Evolutionary conservation across 2,888 invertebrate genomes (phyloP).

Genomic region (Myathropa florea): DNA sequence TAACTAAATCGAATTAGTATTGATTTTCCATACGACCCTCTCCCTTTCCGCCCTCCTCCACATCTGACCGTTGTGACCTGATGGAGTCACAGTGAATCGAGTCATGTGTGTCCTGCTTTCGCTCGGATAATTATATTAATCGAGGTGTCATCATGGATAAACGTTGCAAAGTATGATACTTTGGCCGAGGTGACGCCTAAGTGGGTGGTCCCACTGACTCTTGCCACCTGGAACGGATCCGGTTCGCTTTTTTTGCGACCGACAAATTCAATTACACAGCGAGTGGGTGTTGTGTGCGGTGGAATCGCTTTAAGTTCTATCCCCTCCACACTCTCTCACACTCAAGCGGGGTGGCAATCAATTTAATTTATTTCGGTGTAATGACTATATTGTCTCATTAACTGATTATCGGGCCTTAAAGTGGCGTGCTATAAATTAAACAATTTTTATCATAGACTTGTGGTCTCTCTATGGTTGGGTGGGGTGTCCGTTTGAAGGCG

Average conservation of each 20-base stretch:
- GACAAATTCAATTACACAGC: background rate
- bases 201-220: background rate
- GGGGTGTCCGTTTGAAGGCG: too few species aligned
- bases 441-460: too few species aligned
- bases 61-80: background rate
- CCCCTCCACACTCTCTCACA: background rate
- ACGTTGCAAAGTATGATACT: background rate
- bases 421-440: background rate
- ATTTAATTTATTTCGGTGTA: background rate
- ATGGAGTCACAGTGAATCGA: slow-evolving; percentile 19
- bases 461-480: too few species aligned
- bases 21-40: slow-evolving; percentile 11
- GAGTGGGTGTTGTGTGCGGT: background rate
- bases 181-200: background rate
- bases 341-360: background rate
- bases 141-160: slow-evolving; percentile 20
- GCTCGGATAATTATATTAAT: slow-evolving; percentile 18
- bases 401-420: background rate
- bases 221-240: background rate
- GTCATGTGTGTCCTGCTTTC: slow-evolving; percentile 19
- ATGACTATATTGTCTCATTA: background rate
- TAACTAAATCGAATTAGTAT: slow-evolving; percentile 48
- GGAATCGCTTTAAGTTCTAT: too few species aligned
- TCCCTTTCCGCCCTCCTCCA: background rate
- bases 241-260: background rate